A percentile compares a stretch with the other conserved stretches of the same genome.
phyloP scores from a whole-genome alignment of 2,113 vertebrate genomes.

The Pungitius pungitius region DNA sequence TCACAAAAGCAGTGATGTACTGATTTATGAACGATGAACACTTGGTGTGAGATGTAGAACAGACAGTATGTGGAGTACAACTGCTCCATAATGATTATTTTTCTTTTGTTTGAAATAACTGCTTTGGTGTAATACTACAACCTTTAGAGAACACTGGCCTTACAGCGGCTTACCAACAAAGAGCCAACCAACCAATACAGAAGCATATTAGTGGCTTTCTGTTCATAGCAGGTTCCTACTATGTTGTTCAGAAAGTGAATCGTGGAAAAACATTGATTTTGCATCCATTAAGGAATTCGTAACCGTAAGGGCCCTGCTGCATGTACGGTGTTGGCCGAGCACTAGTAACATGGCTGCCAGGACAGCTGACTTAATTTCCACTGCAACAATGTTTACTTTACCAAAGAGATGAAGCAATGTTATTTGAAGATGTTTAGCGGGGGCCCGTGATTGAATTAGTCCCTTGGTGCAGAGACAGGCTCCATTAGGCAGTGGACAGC shows the following conservation, averaged over 20 bases:
- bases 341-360: conserved; percentile 11
- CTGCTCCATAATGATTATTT: conserved; percentile 1
- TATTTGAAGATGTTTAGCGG: conserved; percentile 67
- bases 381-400: conserved; percentile 45
- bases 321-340: background rate
- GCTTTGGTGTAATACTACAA: background rate
- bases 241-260: background rate
- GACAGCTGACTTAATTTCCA: conserved; percentile 47
- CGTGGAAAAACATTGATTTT: background rate
- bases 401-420: conserved; percentile 46
- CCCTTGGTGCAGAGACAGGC: conserved; percentile 67
- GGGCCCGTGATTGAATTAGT: conserved; percentile 67
- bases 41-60: background rate
- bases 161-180: background rate
- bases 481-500: conserved; percentile 76
- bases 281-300: background rate
- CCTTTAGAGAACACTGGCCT: background rate
- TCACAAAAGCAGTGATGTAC: background rate
- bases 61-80: background rate
- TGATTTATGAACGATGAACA: background rate
- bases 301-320: background rate
- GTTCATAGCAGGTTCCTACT: background rate
- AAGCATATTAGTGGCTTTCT: background rate
- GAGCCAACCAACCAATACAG: background rate
- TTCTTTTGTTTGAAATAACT: background rate